Conservation (phyloP, 2,113 vertebrate species). For the Sisor rabdophorus region DNA sequence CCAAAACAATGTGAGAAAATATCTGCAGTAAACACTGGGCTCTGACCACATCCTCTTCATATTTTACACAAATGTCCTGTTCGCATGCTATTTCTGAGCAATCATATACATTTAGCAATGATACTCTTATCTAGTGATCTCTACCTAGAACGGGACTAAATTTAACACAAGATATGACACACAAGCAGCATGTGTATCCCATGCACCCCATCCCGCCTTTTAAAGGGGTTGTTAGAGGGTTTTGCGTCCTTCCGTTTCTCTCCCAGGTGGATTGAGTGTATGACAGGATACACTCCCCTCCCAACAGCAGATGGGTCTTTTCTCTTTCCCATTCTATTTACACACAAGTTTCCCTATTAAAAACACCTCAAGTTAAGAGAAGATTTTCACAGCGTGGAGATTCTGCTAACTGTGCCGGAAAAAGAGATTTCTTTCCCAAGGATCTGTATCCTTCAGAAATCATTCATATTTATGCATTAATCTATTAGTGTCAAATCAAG, state of each 20-base stretch:
- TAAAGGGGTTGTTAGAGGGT: neutral
- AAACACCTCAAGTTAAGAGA: neutral
- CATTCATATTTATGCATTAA: slow-evolving; percentile 11
- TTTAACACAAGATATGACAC: slow-evolving; percentile 35
- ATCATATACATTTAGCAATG: slow-evolving; percentile 60
- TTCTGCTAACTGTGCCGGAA: slow-evolving; percentile 7
- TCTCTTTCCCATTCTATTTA: slow-evolving; percentile 33
- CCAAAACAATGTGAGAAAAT: slow-evolving; percentile 11
- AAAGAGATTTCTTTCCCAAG: slow-evolving; percentile 2
- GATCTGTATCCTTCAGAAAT: slow-evolving; percentile 1
- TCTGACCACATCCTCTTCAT: slow-evolving; percentile 72
- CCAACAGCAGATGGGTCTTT: slow-evolving; percentile 60
- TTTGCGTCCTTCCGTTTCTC: neutral
- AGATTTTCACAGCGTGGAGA: slow-evolving; percentile 2
- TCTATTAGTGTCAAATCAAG: slow-evolving; percentile 6
- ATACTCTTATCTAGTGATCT: slow-evolving; percentile 35
- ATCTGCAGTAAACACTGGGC: slow-evolving; percentile 52
- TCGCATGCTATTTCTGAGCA: slow-evolving; percentile 61
- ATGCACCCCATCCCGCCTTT: slow-evolving; percentile 15
- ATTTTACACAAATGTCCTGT: slow-evolving; percentile 69
- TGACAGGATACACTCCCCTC: slow-evolving; percentile 30
- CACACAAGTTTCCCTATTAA: slow-evolving; percentile 45
- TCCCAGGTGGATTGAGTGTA: neutral
- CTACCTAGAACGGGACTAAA: slow-evolving; percentile 9
- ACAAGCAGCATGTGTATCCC: slow-evolving; percentile 67